Conservation (phyloP, 2,888 invertebrate genomes). For the Dryobotodes eremita region DNA sequence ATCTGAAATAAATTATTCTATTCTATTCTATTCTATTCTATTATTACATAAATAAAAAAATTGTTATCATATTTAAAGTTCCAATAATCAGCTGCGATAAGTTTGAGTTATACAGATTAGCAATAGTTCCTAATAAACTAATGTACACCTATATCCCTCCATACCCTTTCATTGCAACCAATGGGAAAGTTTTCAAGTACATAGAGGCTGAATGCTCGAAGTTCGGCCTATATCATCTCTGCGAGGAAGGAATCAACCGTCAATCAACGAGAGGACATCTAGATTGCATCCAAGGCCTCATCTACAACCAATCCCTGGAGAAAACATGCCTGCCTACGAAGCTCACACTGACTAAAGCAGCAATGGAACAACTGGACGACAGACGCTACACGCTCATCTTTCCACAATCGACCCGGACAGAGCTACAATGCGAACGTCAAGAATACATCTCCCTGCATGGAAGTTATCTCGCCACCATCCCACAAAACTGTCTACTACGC, state of each 20-base stretch:
- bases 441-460: conserved; percentile 5
- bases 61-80: conserved; percentile 10
- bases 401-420: not conserved
- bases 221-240: not conserved
- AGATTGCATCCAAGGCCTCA: conserved; percentile 18
- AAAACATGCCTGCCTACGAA: conserved; percentile 5
- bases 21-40: no score
- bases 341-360: conserved; percentile 8
- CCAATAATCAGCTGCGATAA: not conserved
- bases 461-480: conserved; percentile 14
- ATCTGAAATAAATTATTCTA: no score
- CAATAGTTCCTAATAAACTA: no score
- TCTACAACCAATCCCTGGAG: not conserved
- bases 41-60: not conserved
- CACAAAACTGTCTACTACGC: no score
- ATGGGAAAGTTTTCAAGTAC: no score
- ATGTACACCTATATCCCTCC: no score
- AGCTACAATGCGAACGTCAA: conserved; percentile 14
- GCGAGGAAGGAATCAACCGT: conserved; percentile 1
- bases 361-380: conserved; percentile 11
- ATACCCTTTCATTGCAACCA: no score
- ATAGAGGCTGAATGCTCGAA: conserved; percentile 12
- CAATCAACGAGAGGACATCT: not conserved
- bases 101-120: not conserved
- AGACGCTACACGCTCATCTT: conserved; percentile 12